These are phyloP conservation scores for Antennarius maculatus DNA, from an alignment of 2,797 vertebrate genomes.

Conservation along the genomic window DNA sequence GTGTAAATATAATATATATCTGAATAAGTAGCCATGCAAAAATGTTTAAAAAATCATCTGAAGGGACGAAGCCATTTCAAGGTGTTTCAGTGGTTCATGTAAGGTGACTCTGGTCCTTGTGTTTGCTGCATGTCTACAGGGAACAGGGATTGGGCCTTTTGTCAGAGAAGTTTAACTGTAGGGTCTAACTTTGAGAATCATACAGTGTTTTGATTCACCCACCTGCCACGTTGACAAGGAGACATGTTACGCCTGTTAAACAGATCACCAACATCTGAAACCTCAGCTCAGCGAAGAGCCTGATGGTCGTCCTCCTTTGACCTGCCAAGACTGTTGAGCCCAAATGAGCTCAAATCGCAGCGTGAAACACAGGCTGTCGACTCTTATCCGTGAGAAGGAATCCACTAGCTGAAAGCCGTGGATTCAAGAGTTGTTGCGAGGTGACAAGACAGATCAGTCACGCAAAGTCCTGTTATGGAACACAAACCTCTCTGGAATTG, in stretches of 20 bases:
- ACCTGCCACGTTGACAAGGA: conserved; percentile 53
- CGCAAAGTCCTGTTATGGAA: conserved; percentile 31
- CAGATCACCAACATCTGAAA: conserved; percentile 54
- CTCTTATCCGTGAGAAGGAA: conserved; percentile 42
- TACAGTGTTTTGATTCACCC: conserved; percentile 46
- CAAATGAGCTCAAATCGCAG: conserved; percentile 69
- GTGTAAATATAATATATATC: too few species aligned
- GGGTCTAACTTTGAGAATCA: conserved; percentile 37
- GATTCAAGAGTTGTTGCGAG: conserved; percentile 45
- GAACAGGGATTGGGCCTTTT: too few species aligned
- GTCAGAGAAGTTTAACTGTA: not conserved
- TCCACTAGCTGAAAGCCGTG: conserved; percentile 34
- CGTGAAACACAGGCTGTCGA: conserved; percentile 60
- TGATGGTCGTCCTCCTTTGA: conserved; percentile 54
- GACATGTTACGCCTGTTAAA: conserved; percentile 61
- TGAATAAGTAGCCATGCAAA: too few species aligned
- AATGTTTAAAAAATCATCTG: too few species aligned
- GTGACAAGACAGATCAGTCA: conserved; percentile 51
- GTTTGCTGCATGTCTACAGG: conserved; percentile 4
- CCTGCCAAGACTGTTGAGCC: conserved; percentile 62
- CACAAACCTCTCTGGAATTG: conserved; percentile 27
- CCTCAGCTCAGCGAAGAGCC: conserved; percentile 53
- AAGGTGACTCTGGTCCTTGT: not conserved
- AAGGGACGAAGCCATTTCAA: too few species aligned
- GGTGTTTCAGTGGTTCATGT: too few species aligned